These are phyloP conservation scores for Ciconia maguari DNA, from an alignment of 2,113 vertebrate genomes.

Conservation along the genomic window DNA sequence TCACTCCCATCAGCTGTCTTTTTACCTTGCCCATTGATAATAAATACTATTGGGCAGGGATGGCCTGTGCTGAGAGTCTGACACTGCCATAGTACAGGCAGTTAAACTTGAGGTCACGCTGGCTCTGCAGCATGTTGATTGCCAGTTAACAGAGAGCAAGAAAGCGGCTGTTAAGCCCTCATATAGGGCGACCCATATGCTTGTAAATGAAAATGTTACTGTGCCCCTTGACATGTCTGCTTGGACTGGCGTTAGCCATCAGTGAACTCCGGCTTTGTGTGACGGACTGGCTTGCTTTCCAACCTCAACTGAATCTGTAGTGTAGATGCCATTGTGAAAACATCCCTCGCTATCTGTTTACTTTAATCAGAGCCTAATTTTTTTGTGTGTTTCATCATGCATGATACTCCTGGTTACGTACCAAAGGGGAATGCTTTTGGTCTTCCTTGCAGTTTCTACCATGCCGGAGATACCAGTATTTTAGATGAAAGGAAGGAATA, in stretches of 20 bases:
- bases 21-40: background rate
- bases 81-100: background rate
- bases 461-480: background rate
- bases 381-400: background rate
- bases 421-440: background rate
- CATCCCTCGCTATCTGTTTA: background rate
- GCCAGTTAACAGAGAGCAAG: background rate
- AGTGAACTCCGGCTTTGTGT: background rate
- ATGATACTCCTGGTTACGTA: background rate
- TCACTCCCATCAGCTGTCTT: background rate
- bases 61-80: background rate
- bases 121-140: background rate
- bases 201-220: background rate
- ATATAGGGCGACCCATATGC: fast-evolving
- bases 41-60: background rate
- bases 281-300: background rate
- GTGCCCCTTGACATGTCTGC: background rate
- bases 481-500: background rate
- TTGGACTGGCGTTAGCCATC: background rate
- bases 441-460: background rate
- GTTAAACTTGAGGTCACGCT: background rate
- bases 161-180: background rate
- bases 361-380: background rate
- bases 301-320: background rate
- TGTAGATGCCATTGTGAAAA: background rate